Conservation (phyloP, 1,140 invertebrate species). For the Drosophila bipectinata region DNA sequence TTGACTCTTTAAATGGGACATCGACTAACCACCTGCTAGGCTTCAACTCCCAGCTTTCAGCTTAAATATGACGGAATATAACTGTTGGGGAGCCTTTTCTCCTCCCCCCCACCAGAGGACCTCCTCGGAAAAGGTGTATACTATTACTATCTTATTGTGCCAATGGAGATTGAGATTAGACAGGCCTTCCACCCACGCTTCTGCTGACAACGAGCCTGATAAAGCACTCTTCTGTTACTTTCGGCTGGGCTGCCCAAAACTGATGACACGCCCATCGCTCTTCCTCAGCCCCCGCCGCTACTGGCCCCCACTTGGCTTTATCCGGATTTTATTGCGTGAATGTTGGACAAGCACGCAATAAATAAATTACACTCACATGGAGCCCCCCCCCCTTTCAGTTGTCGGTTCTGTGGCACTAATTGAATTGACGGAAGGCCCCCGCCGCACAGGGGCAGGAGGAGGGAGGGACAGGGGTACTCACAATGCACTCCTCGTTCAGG, state of each 20-base stretch:
- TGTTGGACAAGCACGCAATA: slow-evolving; percentile 74
- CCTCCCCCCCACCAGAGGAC: too few species aligned
- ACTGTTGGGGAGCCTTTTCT: too few species aligned
- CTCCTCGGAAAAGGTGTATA: not conserved
- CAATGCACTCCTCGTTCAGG: slow-evolving; percentile 94
- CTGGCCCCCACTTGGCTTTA: not conserved
- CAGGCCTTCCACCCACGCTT: slow-evolving; percentile 7
- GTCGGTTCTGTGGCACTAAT: slow-evolving; percentile 46
- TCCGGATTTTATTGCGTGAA: slow-evolving; percentile 44
- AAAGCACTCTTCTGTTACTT: slow-evolving; percentile 26
- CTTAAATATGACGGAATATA: too few species aligned
- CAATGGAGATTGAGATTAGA: slow-evolving; percentile 19
- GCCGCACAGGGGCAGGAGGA: not conserved
- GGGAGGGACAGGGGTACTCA: slow-evolving; percentile 85
- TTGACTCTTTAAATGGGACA: too few species aligned
- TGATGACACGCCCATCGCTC: slow-evolving; percentile 43
- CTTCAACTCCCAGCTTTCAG: too few species aligned
- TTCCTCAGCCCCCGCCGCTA: not conserved
- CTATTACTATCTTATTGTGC: not conserved
- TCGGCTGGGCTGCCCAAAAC: slow-evolving; percentile 27
- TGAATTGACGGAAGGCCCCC: slow-evolving; percentile 47
- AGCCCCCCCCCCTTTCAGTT: slow-evolving; percentile 45
- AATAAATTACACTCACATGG: slow-evolving; percentile 80
- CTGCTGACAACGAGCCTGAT: slow-evolving; percentile 30
- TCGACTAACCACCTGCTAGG: too few species aligned